Evolutionary conservation across 1,140 invertebrate genomes (phyloP).

Genomic region (Drosophila saltans): DNA sequence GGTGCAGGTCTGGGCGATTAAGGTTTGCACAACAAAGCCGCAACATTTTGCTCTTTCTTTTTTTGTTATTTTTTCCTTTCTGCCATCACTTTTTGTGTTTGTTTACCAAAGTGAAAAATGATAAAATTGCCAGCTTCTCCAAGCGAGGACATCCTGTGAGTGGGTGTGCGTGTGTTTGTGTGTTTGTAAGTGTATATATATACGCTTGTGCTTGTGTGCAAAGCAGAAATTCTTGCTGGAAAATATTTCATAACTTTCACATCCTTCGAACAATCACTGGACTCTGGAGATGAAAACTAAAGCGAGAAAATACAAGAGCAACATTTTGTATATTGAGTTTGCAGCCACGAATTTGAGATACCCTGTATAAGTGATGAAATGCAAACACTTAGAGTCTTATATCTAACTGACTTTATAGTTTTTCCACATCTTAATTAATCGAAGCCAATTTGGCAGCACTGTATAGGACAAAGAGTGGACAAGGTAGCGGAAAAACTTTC

Average conservation of each 20-base stretch:
- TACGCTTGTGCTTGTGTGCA: slow-evolving; percentile 2
- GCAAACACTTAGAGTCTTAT: too few relatives aligned
- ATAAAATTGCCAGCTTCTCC: slow-evolving; percentile 66
- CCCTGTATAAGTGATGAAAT: not conserved
- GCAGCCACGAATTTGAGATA: not conserved
- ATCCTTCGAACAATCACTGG: slow-evolving; percentile 13
- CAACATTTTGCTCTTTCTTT: slow-evolving; percentile 45
- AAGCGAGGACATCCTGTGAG: slow-evolving; percentile 48
- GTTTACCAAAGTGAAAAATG: slow-evolving; percentile 77
- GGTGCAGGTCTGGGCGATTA: slow-evolving; percentile 39
- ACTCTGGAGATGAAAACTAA: slow-evolving; percentile 4
- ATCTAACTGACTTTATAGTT: too few relatives aligned
- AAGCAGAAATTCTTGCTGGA: slow-evolving; percentile 31
- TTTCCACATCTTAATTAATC: too few relatives aligned
- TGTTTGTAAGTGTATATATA: not conserved
- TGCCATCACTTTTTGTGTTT: slow-evolving; percentile 57
- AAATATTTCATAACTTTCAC: slow-evolving; percentile 37
- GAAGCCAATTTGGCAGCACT: too few relatives aligned
- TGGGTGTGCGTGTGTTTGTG: not conserved
- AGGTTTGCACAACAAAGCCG: slow-evolving; percentile 66
- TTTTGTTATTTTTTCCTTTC: slow-evolving; percentile 24
- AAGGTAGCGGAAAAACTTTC: too few relatives aligned
- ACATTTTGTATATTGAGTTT: not conserved
- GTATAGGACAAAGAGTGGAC: too few relatives aligned
- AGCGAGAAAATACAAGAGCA: slow-evolving; percentile 26